A percentile compares a stretch with the other conserved stretches of the same genome.
phyloP scores from a whole-genome alignment of 1,140 invertebrate genomes.

The Lordiphosa mommai region DNA sequence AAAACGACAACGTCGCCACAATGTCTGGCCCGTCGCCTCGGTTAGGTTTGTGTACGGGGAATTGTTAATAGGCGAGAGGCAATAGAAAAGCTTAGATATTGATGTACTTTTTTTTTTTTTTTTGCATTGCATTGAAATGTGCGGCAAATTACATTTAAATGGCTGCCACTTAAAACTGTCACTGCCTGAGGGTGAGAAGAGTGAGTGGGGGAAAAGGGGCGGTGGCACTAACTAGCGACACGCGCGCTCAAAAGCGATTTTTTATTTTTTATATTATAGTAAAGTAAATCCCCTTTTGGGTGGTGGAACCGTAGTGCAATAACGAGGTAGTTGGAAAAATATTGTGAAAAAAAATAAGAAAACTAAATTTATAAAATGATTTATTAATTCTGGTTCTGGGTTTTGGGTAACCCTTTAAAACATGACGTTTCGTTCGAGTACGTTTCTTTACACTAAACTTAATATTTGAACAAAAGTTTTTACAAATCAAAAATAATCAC shows the following conservation, averaged over 20 bases:
- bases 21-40: conserved; percentile 24
- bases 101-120: conserved; percentile 20
- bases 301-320: not conserved
- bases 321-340: too few relatives aligned
- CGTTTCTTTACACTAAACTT: too few relatives aligned
- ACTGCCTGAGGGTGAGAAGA: conserved; percentile 20
- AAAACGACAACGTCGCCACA: conserved; percentile 39
- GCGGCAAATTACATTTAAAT: conserved; percentile 65
- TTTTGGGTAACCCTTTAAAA: too few relatives aligned
- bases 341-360: too few relatives aligned
- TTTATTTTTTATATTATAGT: conserved; percentile 5
- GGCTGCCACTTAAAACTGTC: conserved; percentile 54
- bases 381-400: too few relatives aligned
- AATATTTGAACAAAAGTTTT: too few relatives aligned
- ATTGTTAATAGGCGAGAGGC: conserved; percentile 26
- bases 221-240: conserved; percentile 33
- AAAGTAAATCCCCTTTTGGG: not conserved
- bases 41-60: conserved; percentile 18
- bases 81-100: conserved; percentile 5
- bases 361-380: too few relatives aligned
- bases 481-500: too few relatives aligned
- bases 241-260: conserved; percentile 18
- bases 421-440: too few relatives aligned
- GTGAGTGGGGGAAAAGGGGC: not conserved
- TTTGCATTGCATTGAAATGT: conserved; percentile 28